phyloP scores from a whole-genome alignment of 37 sponge, comb jelly and placozoan genomes.

The Chondrosia reniformis region DNA sequence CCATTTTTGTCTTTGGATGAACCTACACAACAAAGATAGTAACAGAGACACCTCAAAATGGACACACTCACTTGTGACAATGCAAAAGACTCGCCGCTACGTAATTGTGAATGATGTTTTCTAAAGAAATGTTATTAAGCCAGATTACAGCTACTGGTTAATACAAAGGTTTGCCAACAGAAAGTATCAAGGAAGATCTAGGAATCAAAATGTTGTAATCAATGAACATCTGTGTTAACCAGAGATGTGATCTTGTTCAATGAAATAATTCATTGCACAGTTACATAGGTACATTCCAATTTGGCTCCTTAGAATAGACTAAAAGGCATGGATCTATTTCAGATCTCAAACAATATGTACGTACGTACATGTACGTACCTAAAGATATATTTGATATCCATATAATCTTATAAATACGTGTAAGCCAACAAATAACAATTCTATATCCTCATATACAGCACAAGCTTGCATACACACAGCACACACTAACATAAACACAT shows the following conservation, averaged over 20 bases:
- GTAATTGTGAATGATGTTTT: no score
- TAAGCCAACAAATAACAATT: neutral
- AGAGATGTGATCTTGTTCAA: no score
- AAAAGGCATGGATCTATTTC: neutral
- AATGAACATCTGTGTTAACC: no score
- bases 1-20: slow-evolving; percentile 91
- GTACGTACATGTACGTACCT: neutral
- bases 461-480: neutral
- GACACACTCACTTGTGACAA: neutral
- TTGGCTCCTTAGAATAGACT: neutral
- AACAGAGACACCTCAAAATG: neutral
- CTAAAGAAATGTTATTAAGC: no score
- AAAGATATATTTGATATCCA: neutral
- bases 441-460: neutral
- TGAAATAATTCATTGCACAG: no score
- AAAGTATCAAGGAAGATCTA: no score
- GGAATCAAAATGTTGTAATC: no score
- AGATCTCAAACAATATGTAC: neutral
- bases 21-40: slow-evolving; percentile 33
- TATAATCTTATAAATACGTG: neutral
- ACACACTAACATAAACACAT: neutral
- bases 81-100: neutral
- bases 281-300: neutral
- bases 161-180: no score
- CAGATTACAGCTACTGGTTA: no score